A percentile compares a stretch with the other conserved stretches of the same genome.
phyloP scores from a whole-genome alignment of 1,140 invertebrate species.

The Coelopa frigida region DNA sequence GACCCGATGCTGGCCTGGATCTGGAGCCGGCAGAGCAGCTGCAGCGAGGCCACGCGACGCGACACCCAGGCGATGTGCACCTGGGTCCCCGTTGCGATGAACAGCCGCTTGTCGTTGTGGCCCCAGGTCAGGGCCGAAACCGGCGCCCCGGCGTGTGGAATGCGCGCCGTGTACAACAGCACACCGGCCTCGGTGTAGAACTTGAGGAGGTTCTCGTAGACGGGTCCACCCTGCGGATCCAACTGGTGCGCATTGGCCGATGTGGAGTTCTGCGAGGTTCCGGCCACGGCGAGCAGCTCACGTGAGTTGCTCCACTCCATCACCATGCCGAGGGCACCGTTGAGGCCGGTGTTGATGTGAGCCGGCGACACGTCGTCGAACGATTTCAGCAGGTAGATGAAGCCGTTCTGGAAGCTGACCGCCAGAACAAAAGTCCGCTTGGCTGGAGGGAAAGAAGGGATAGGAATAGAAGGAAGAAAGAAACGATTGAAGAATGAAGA shows the following conservation, averaged over 20 bases:
- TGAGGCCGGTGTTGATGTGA: constrained; percentile 73
- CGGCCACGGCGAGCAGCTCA: constrained; percentile 87
- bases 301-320: constrained; percentile 96
- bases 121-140: constrained; percentile 95
- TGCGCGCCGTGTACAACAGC: constrained; percentile 64
- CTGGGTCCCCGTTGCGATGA: constrained; percentile 82
- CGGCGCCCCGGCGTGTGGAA: constrained; percentile 62
- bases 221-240: constrained; percentile 35
- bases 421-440: constrained; percentile 70
- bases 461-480: neutral
- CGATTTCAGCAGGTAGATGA: constrained; percentile 77
- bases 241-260: constrained; percentile 24
- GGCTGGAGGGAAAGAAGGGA: constrained; percentile 40
- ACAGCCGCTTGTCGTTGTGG: constrained; percentile 90
- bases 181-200: constrained; percentile 72
- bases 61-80: constrained; percentile 91
- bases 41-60: constrained; percentile 79
- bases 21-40: constrained; percentile 74
- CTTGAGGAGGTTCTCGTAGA: constrained; percentile 50
- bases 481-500: too few species aligned
- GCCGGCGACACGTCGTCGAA: constrained; percentile 89
- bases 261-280: constrained; percentile 49
- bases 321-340: constrained; percentile 60
- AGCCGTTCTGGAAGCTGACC: constrained; percentile 81
- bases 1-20: constrained; percentile 57